Conservation (phyloP, 2,888 invertebrate species). For the Callinectes sapidus region DNA sequence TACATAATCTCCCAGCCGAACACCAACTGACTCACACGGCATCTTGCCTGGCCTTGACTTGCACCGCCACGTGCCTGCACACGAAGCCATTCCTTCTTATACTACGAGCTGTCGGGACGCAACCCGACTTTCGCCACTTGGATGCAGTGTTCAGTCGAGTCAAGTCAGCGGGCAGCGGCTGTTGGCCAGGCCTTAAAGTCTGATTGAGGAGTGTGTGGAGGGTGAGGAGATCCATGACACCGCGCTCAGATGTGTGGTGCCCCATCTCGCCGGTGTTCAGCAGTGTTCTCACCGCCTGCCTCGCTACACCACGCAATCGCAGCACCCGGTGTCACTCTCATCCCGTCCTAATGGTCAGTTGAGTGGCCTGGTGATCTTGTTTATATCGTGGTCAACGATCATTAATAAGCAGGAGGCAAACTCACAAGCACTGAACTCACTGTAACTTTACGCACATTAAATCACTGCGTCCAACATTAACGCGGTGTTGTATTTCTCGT, state of each 20-base stretch:
- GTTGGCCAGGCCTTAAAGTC: conserved; percentile 35
- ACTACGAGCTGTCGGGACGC: neutral
- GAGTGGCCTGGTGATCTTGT: neutral
- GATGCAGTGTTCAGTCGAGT: neutral
- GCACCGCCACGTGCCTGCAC: neutral
- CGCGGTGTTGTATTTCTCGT: neutral
- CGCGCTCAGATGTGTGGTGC: neutral
- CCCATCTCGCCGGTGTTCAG: neutral
- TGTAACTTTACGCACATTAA: neutral
- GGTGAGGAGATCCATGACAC: conserved; percentile 38
- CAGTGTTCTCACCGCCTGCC: neutral
- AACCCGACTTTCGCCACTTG: neutral
- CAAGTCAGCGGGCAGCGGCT: conserved; percentile 31
- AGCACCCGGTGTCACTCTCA: neutral
- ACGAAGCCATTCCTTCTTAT: neutral
- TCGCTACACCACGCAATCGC: neutral
- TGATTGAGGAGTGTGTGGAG: conserved; percentile 46
- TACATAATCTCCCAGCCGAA: neutral
- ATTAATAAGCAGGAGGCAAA: neutral
- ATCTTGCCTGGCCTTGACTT: neutral
- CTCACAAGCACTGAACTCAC: neutral
- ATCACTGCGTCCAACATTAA: neutral
- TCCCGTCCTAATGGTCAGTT: neutral
- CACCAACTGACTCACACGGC: neutral
- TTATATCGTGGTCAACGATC: neutral